Evolutionary conservation across 2,113 vertebrate species (phyloP), one percentile per base, ranked within the genome.

Genomic region (Alexandromys fortis): DNA sequence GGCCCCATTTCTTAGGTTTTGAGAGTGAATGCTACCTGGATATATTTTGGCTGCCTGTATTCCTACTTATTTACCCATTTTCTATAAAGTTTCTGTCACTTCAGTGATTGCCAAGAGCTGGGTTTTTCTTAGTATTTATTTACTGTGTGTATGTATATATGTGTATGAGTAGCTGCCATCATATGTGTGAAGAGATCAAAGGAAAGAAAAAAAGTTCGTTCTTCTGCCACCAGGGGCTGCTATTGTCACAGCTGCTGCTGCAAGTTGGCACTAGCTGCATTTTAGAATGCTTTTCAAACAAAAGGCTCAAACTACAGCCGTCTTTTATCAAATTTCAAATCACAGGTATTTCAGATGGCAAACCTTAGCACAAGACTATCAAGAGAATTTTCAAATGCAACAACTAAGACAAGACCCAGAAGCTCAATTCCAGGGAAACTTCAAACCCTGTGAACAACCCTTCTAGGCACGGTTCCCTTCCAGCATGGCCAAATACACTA

Each of bases 311-410:
- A 89, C 14, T 16, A 91, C 73, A 82, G 67, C 33, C 86, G 82
- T 94, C 22, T 82, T 93, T 75, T 72, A 89, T 76, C 86, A 95
- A 86, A 91, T 77, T 49, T 91, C 67, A 94, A 92, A 91, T 92
- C 55, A 86, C 77, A 72, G 67, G 17, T 89, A 81, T 86, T 72
- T 1, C 90, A 93, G 77, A 85, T 83, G 78, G 49, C 81, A 92
- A 91, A 55, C n/a, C n/a, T 55, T 35, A 47, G 8, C 42, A 49
- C 5, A 22, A 35, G 26, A 12, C 63, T 75, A 89, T 89, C 75
- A 55, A 89, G 78, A 96, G n/a, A 78, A 91, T n/a, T 45, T 17
- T 35, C 42, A 58, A 87, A 86, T 49, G 68, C 3, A 42, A 86
- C 78, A n/a, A 76, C 19, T 47, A 77, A 30, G 86, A 94, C 90